Percentiles rank a stretch among this genome's conserved stretches.
phyloP scores from a whole-genome alignment of 2,888 invertebrate species.

The Andrena hattorfiana region DNA sequence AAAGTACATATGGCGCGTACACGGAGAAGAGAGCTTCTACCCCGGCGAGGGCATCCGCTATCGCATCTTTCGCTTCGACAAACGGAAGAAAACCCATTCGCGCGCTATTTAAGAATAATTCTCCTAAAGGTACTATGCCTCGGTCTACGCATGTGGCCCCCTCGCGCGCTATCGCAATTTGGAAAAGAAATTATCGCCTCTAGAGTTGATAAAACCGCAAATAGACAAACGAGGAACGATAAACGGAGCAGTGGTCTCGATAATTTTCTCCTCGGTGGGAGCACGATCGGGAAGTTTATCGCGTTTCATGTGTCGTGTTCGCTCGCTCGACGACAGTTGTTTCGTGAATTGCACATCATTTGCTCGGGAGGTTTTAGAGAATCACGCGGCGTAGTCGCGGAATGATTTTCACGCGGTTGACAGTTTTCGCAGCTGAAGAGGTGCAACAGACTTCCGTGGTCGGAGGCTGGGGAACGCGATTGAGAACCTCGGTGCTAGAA shows the following conservation, averaged over 20 bases:
- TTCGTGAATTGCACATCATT: not conserved
- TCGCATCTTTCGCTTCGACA: not conserved
- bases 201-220: slow-evolving; percentile 73
- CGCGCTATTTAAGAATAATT: not conserved
- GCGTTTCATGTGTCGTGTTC: not conserved
- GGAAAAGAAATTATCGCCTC: slow-evolving; percentile 70
- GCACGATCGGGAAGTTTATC: slow-evolving; percentile 38
- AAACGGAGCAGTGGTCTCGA: slow-evolving; percentile 63
- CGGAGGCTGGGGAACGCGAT: slow-evolving; percentile 33
- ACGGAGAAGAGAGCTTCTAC: not conserved
- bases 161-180: slow-evolving; percentile 64
- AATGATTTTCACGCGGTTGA: not conserved
- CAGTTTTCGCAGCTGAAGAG: not conserved
- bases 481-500: slow-evolving; percentile 74
- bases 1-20: not conserved
- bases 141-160: slow-evolving; percentile 24
- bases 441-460: not conserved
- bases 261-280: slow-evolving; percentile 55
- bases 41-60: not conserved
- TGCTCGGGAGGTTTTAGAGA: not conserved
- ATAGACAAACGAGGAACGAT: slow-evolving; percentile 70
- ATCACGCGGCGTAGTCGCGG: not conserved
- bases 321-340: not conserved
- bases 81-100: slow-evolving; percentile 24
- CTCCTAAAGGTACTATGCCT: not conserved